Conservation (phyloP, 1,140 invertebrate genomes). For the Pseudomyrmex concolor region DNA sequence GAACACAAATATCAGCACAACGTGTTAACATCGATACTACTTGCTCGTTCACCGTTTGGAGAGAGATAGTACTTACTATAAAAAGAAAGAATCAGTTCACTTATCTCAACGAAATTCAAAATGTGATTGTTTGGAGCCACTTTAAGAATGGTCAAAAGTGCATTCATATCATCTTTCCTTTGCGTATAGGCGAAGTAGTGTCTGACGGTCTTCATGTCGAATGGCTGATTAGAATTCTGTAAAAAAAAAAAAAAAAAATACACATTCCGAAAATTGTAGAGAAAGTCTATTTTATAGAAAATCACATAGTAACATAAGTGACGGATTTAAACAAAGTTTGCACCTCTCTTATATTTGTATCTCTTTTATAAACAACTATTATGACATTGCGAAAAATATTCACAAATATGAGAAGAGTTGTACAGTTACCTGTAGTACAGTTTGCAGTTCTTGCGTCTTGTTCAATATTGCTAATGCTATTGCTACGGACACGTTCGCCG, state of each 20-base stretch:
- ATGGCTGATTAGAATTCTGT: too few relatives aligned
- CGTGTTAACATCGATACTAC: neutral
- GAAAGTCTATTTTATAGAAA: too few relatives aligned
- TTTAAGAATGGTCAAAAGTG: slow-evolving; percentile 68
- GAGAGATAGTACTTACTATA: slow-evolving; percentile 83
- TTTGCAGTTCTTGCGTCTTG: slow-evolving; percentile 44
- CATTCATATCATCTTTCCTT: slow-evolving; percentile 73
- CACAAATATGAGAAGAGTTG: too few relatives aligned
- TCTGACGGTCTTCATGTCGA: slow-evolving; percentile 75
- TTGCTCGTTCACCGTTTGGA: slow-evolving; percentile 3
- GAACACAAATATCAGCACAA: slow-evolving; percentile 68
- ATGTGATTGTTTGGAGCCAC: slow-evolving; percentile 77
- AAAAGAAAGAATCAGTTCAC: slow-evolving; percentile 83
- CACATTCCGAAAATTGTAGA: too few relatives aligned
- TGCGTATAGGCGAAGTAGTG: neutral
- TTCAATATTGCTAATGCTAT: slow-evolving; percentile 56
- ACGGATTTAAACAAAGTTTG: too few relatives aligned
- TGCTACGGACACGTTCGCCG: slow-evolving; percentile 79
- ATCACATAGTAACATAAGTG: too few relatives aligned
- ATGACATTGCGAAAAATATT: too few relatives aligned
- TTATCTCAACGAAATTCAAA: slow-evolving; percentile 80
- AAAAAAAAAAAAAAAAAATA: too few relatives aligned
- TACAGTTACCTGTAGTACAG: slow-evolving; percentile 63
- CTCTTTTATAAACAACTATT: too few relatives aligned
- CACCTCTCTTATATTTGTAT: too few relatives aligned